Conservation (phyloP, 2,888 invertebrate genomes). For the Lordiphosa andalusiaca region DNA sequence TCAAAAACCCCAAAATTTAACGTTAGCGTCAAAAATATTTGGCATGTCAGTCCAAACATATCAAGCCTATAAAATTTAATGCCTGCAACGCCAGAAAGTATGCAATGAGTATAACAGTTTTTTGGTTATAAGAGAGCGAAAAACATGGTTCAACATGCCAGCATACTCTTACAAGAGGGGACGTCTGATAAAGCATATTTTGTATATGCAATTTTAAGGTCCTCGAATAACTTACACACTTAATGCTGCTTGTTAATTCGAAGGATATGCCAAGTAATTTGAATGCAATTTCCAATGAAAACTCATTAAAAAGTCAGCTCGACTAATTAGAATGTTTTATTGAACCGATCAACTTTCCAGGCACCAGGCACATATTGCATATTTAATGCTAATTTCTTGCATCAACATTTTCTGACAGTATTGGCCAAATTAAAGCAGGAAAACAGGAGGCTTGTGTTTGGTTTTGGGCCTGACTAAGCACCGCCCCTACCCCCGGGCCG, state of each 20-base stretch:
- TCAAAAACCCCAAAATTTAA: conserved; percentile 33
- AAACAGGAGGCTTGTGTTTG: conserved; percentile 1
- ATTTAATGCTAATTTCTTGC: conserved; percentile 19
- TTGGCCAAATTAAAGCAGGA: not conserved
- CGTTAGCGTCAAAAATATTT: conserved; percentile 38
- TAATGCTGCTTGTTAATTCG: no score
- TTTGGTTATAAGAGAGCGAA: no score
- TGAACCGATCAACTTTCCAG: conserved; percentile 45
- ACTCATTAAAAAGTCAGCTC: conserved; percentile 39
- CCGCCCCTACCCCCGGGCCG: no score
- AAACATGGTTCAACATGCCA: no score
- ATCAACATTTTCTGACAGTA: not conserved
- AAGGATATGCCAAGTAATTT: not conserved
- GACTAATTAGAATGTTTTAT: conserved; percentile 57
- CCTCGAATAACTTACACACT: no score
- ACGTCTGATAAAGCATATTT: no score
- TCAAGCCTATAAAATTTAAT: conserved; percentile 36
- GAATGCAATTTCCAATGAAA: conserved; percentile 18
- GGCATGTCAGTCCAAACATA: conserved; percentile 35
- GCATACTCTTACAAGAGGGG: no score
- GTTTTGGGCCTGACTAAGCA: conserved; percentile 9
- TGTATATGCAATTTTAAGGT: no score
- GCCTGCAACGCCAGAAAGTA: conserved; percentile 21
- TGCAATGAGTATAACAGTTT: conserved; percentile 4
- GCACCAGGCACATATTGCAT: conserved; percentile 25